Percentiles rank a stretch among this genome's conserved stretches.
These are phyloP conservation scores for Cheilosia variabilis DNA, from an alignment of 2,888 invertebrate genomes.

Conservation along the genomic window DNA sequence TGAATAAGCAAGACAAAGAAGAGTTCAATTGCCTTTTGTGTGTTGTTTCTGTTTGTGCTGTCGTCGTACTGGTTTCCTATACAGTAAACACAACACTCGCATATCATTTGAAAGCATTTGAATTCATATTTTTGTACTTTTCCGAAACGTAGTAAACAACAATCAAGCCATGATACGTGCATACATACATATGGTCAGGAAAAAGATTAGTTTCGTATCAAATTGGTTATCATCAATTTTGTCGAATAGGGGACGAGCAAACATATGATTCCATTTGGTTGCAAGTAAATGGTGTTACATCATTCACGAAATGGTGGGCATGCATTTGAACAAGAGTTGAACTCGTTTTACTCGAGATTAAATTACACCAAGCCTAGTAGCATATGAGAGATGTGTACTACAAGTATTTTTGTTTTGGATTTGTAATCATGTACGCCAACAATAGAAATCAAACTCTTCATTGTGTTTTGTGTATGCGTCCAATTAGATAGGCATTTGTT, in stretches of 20 bases:
- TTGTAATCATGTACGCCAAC: neutral
- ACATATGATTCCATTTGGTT: neutral
- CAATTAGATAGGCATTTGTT: too few species aligned
- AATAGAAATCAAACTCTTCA: neutral
- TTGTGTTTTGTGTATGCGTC: too few species aligned
- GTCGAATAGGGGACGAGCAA: neutral
- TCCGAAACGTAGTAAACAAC: slow-evolving; percentile 19
- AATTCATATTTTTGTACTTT: slow-evolving; percentile 31
- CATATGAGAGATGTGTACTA: too few species aligned
- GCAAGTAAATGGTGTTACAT: too few species aligned
- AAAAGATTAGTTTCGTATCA: slow-evolving; percentile 4
- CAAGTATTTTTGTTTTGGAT: neutral
- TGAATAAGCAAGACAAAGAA: slow-evolving; percentile 64
- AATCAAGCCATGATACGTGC: neutral
- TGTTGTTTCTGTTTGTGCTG: neutral
- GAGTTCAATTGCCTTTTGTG: slow-evolving; percentile 66
- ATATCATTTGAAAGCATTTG: slow-evolving; percentile 35
- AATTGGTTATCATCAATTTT: neutral
- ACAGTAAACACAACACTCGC: neutral
- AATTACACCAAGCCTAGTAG: too few species aligned
- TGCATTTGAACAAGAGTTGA: too few species aligned
- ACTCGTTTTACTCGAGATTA: too few species aligned
- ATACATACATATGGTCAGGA: neutral
- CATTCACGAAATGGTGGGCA: too few species aligned
- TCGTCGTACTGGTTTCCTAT: neutral